Percentiles rank a stretch among this genome's conserved stretches.
Evolutionary conservation across 92 coral and sea anemone genomes (phyloP).

Genomic region (Palythoa grandiflora): DNA sequence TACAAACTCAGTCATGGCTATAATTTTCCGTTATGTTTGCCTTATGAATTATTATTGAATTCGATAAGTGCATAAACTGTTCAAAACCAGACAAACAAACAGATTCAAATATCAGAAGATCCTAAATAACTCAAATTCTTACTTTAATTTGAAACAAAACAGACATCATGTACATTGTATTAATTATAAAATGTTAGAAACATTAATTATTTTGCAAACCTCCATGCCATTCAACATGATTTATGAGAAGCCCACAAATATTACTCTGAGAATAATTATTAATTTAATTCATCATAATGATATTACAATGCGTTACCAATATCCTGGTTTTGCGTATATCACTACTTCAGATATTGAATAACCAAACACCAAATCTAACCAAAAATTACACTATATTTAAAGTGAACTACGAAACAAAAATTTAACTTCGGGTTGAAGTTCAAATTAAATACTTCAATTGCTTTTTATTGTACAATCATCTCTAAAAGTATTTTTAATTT

Average conservation of each 20-base stretch:
- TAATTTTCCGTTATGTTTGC: too few species aligned
- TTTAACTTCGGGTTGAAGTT: not conserved
- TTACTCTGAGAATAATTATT: not conserved
- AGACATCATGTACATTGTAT: not conserved
- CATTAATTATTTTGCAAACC: not conserved
- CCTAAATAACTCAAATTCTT: not conserved
- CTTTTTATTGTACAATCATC: too few species aligned
- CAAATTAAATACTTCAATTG: too few species aligned
- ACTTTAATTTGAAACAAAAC: constrained; percentile 25
- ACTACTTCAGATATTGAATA: not conserved
- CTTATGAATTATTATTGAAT: not conserved
- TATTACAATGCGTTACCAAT: not conserved
- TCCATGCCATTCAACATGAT: not conserved
- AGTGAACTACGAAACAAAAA: not conserved
- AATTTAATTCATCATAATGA: not conserved
- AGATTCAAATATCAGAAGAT: not conserved
- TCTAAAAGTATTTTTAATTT: too few species aligned
- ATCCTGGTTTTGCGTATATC: not conserved
- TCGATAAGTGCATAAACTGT: not conserved
- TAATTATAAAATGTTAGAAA: not conserved
- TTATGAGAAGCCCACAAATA: not conserved
- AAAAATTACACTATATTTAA: not conserved
- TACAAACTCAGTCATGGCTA: not conserved
- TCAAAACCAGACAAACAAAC: not conserved
- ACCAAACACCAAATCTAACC: not conserved